Evolutionary conservation across 2,113 vertebrate species (phyloP).

Genomic region (Eurystomus gularis): DNA sequence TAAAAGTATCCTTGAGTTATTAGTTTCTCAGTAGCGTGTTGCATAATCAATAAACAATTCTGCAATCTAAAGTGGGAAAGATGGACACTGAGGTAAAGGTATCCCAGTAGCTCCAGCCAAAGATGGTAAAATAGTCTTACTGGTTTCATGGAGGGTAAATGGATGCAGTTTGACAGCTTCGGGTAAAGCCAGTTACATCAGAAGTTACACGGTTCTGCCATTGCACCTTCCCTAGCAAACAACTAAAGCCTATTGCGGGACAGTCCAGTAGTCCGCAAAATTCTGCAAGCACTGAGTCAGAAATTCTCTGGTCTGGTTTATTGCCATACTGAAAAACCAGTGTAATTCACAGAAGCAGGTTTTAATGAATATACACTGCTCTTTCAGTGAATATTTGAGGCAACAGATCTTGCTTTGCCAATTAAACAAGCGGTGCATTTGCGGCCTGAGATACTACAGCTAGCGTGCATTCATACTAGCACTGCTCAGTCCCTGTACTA

Average conservation of each 20-base stretch:
- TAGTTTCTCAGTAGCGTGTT: neutral
- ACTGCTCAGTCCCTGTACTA: neutral
- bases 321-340: neutral
- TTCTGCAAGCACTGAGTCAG: rapidly evolving
- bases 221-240: neutral
- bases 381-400: neutral
- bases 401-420: neutral
- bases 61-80: neutral
- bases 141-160: neutral
- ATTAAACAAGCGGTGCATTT: neutral
- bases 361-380: neutral
- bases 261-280: neutral
- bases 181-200: neutral
- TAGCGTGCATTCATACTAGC: neutral
- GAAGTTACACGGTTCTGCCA: neutral
- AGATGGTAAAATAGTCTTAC: neutral
- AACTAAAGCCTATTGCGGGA: neutral
- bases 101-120: neutral
- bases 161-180: neutral
- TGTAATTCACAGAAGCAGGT: neutral
- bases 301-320: neutral
- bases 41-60: neutral
- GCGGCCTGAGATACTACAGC: neutral
- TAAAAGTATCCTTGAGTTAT: neutral
- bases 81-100: neutral